Percentiles rank a stretch among this genome's conserved stretches.
These are phyloP conservation scores for Drosophila sturtevanti DNA, from an alignment of 1,140 invertebrate genomes.

Conservation along the genomic window DNA sequence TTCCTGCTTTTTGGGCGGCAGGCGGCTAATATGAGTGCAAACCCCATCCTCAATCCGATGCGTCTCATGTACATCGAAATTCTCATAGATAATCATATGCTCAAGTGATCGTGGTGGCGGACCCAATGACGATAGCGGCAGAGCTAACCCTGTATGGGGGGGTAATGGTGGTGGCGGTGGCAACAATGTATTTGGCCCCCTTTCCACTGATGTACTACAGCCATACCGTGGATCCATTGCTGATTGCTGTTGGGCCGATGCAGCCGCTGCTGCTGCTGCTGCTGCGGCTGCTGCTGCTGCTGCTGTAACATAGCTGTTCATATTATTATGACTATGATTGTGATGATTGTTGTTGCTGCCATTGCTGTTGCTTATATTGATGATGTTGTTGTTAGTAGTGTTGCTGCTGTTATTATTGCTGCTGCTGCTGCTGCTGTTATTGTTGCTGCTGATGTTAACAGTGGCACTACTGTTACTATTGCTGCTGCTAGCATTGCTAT, in stretches of 20 bases:
- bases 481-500: conserved; percentile 20
- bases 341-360: conserved; percentile 11
- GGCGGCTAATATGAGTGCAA: conserved; percentile 79
- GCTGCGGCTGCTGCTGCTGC: conserved; percentile 34
- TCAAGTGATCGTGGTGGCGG: conserved; percentile 68
- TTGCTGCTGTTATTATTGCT: conserved; percentile 29
- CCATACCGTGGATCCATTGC: conserved; percentile 52
- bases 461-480: conserved; percentile 24
- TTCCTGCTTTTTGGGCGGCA: conserved; percentile 82
- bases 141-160: conserved; percentile 29
- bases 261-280: conserved; percentile 33
- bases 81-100: conserved; percentile 79
- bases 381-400: conserved; percentile 36
- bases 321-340: conserved; percentile 21
- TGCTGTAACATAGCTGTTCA: conserved; percentile 47
- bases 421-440: conserved; percentile 19
- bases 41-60: conserved; percentile 81
- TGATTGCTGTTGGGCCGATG: neutral
- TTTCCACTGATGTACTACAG: conserved; percentile 52
- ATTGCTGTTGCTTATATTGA: conserved; percentile 24
- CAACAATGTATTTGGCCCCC: conserved; percentile 34
- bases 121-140: conserved; percentile 41
- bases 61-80: conserved; percentile 80
- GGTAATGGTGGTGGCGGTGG: conserved; percentile 46
- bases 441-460: conserved; percentile 23